A percentile compares a stretch with the other conserved stretches of the same genome.
phyloP scores from a whole-genome alignment of 1,140 invertebrate species.

The Himalopsyche phryganea region DNA sequence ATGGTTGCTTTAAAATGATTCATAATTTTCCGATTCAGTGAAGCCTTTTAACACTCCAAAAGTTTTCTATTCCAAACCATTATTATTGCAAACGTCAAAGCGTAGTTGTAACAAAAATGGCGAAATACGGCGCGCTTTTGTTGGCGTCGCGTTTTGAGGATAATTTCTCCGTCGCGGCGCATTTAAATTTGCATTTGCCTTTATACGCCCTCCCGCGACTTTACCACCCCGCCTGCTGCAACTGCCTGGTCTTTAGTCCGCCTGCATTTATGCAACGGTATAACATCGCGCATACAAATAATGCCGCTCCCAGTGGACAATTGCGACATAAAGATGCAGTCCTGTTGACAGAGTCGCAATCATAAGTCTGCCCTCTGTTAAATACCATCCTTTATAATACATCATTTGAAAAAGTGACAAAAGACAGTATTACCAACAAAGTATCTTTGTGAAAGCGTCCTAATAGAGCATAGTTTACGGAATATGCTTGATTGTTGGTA shows the following conservation, averaged over 20 bases:
- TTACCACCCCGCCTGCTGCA: no score
- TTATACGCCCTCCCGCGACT: slow-evolving; percentile 2
- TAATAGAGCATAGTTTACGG: no score
- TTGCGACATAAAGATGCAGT: slow-evolving; percentile 2
- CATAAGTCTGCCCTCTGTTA: no score
- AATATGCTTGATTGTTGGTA: no score
- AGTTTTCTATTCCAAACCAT: no score
- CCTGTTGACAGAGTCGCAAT: not conserved
- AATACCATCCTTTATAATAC: no score
- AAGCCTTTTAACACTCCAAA: not conserved
- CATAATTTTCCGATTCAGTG: not conserved
- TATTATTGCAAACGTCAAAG: not conserved
- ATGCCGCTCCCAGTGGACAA: not conserved
- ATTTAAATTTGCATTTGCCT: slow-evolving; percentile 18
- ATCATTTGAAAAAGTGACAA: no score
- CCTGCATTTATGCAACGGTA: not conserved
- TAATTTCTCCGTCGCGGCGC: slow-evolving; percentile 9
- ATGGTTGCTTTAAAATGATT: not conserved
- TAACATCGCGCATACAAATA: not conserved
- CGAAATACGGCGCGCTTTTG: slow-evolving; percentile 3
- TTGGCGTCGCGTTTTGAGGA: slow-evolving; percentile 8
- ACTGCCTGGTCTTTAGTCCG: not conserved
- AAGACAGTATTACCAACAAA: no score
- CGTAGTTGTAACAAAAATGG: slow-evolving; percentile 9
- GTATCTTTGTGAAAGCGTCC: no score